Percentiles rank a stretch among this genome's conserved stretches.
Evolutionary conservation across 1,140 invertebrate genomes (phyloP).

Genomic region (Aplysia californica): DNA sequence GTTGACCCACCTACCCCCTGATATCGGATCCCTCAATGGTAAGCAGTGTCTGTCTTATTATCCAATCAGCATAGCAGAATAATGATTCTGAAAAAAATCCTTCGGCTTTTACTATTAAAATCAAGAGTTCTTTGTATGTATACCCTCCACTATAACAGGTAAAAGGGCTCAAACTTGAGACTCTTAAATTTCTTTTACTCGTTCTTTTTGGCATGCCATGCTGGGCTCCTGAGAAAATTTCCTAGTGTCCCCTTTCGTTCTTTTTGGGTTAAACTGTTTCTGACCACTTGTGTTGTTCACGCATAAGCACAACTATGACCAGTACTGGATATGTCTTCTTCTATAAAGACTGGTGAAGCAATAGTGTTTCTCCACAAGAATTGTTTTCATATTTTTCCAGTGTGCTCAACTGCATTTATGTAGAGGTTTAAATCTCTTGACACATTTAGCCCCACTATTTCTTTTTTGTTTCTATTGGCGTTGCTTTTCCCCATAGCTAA

Average conservation of each 20-base stretch:
- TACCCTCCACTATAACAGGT: background rate
- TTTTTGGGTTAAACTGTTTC: too few relatives aligned
- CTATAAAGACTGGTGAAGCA: background rate
- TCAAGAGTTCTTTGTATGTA: background rate
- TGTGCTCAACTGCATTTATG: too few relatives aligned
- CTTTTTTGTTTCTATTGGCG: background rate
- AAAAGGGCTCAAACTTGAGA: background rate
- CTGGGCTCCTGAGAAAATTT: too few relatives aligned
- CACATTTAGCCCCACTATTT: background rate
- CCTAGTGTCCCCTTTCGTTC: too few relatives aligned
- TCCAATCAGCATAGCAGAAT: background rate
- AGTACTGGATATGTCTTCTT: background rate
- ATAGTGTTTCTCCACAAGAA: background rate
- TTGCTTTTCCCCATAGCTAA: background rate
- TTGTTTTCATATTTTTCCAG: too few relatives aligned
- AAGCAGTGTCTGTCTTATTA: constrained; percentile 35
- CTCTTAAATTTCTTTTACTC: background rate
- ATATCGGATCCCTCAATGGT: constrained; percentile 73
- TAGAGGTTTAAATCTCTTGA: too few relatives aligned
- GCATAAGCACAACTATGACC: too few relatives aligned
- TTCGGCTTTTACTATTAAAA: background rate
- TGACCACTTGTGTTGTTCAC: too few relatives aligned
- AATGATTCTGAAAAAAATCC: background rate
- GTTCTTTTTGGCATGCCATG: too few relatives aligned
- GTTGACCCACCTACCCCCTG: constrained; percentile 71